Evolutionary conservation across 2,888 invertebrate species (phyloP), one percentile per base, ranked within the genome.

Genomic region (Acleris sparsana): DNA sequence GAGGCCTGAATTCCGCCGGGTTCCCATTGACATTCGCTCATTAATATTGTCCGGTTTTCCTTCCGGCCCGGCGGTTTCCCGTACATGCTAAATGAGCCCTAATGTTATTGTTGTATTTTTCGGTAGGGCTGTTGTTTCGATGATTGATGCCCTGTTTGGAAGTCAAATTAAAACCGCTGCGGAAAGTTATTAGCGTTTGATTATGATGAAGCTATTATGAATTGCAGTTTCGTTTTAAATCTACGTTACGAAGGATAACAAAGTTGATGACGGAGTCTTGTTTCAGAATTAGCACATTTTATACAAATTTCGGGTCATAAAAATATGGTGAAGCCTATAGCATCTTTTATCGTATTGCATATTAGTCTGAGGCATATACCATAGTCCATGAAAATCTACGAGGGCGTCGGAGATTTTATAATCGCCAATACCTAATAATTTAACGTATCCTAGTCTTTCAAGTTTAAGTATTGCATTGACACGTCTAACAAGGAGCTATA

Each of bases 41-140:
- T 65, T 65, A 65, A 65, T 65, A 65, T 53, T 33, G 56, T 43
- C 55, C 43, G 55, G 43, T 55, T 48, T 55, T 59, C 55, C 51
- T 46, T 65, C 65, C 65, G 65, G 43, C n/a, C 3, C 13, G 53
- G 49, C 43, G 53, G 65, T 49, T 17, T 39, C 22, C 48, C 61
- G 56, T 65, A 51, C 61, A 60, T 65, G 60, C 51, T 46, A 65
- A 61, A 65, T 52, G 49, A 61, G 44, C 11, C 55, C 60, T 61
- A 65, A 65, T 60, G 29, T 65, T 65, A 65, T 65, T 61, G 65
- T 61, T 52, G 65, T 49, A 61, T 65, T 65, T 65, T 65, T 65
- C 60, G 58, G n/a, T 53, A 39, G 43, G 49, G 39, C 55, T 33
- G 63, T 63, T 63, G 58, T 62, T 64, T 48, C 46, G 49, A 65